Evolutionary conservation across 2,797 vertebrate species (phyloP).

Genomic region (Forpus xanthops): DNA sequence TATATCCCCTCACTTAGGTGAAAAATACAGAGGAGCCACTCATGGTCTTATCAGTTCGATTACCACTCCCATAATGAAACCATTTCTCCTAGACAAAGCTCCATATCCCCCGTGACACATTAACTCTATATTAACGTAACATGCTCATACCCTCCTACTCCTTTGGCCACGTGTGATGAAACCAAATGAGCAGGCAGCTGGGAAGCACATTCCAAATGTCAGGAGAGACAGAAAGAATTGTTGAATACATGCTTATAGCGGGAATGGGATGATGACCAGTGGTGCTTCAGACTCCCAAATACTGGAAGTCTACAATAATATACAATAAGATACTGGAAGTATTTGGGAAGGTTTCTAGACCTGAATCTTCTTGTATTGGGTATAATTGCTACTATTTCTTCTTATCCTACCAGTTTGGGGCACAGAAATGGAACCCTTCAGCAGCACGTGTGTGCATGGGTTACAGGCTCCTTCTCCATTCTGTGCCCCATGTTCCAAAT

Average conservation of each 20-base stretch:
- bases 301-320: not conserved
- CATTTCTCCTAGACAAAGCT: not conserved
- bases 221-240: not conserved
- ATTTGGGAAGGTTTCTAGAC: not conserved
- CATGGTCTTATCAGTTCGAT: not conserved
- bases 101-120: not conserved
- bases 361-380: not conserved
- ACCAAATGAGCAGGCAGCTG: not conserved
- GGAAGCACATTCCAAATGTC: not conserved
- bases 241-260: not conserved
- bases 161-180: not conserved
- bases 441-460: not conserved
- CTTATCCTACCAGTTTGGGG: not conserved
- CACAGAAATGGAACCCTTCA: not conserved
- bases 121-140: not conserved
- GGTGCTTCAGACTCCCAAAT: not conserved
- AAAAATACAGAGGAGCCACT: not conserved
- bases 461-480: not conserved
- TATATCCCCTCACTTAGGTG: not conserved
- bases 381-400: not conserved
- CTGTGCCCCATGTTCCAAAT: not conserved
- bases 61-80: not conserved
- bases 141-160: not conserved
- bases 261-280: not conserved
- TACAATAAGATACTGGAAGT: not conserved